Evolutionary conservation across 2,888 invertebrate species (phyloP).

Genomic region (Drosophila meridiana): DNA sequence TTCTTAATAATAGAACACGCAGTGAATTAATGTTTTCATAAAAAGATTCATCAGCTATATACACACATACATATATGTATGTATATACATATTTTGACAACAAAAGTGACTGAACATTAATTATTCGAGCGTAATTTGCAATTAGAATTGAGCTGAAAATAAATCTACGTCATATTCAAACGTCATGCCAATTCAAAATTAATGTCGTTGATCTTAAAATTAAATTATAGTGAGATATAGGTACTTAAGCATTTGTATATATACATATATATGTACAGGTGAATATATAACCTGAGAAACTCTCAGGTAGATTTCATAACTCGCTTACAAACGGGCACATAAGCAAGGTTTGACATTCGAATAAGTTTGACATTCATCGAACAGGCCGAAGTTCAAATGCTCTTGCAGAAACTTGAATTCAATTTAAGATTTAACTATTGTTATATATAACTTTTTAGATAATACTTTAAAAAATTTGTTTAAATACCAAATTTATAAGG

Average conservation of each 20-base stretch:
- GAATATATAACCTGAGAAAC: constrained; percentile 5
- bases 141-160: constrained; percentile 45
- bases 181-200: constrained; percentile 62
- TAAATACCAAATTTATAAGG: no score
- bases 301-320: not conserved
- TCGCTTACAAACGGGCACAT: constrained; percentile 5
- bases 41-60: constrained; percentile 33
- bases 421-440: no score
- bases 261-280: constrained; percentile 8
- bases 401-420: not conserved
- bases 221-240: constrained; percentile 34
- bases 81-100: constrained; percentile 18
- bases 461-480: no score
- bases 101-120: constrained; percentile 24
- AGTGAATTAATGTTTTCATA: constrained; percentile 10
- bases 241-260: constrained; percentile 22
- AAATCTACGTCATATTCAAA: constrained; percentile 58
- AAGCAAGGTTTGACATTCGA: constrained; percentile 26
- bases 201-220: constrained; percentile 50
- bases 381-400: constrained; percentile 1
- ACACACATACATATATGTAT: not conserved
- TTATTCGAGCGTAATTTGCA: constrained; percentile 18
- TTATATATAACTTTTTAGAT: no score
- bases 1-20: constrained; percentile 24
- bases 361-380: not conserved